Evolutionary conservation across 2,888 invertebrate genomes (phyloP), one percentile per base, ranked within the genome.

Genomic region (Polymixis flavicincta): DNA sequence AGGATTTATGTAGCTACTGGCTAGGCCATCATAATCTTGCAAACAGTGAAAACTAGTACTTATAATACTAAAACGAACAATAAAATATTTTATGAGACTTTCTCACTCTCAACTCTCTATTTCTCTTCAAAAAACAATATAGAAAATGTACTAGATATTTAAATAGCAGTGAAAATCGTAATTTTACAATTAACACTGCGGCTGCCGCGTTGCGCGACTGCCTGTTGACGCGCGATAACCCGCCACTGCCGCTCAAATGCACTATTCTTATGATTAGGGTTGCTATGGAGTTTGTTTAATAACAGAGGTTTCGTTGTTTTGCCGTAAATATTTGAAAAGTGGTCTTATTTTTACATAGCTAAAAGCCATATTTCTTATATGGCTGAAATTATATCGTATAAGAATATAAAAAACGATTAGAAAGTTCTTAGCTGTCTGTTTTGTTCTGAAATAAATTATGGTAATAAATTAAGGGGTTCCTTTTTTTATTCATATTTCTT

Each of bases 201-300:
- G 65, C 69, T 73, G 76, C 78, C 55, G 74, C 64, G 63, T 65
- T n/a, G n/a, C 25, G 74, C 80, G 54, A 67, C 67, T 68, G 89
- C 70, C 90, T 90, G 90, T 84, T 86, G 87, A 85, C 83, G 76
- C 54, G 83, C 82, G 90, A 90, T 90, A 90, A 90, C 86, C 85
- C 84, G 70, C 68, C 72, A 68, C 81, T 75, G 80, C 80, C 68
- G 76, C 82, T 85, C 76, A 83, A 89, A 84, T 89, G 90, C 89
- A 89, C 89, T 88, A 90, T 90, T 90, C 90, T 88, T 88, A 74
- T 37, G 42, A 50, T 8, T 87, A 89, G 89, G 90, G 90, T 67
- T 90, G 85, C 22, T 76, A 68, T 71, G 0, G 7, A 17, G 5
- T 37, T 57, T 54, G 4, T 28, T 63, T 42, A 19, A 8, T 8